Conservation (phyloP, 2,113 vertebrate species). For the Pelmatolapia mariae region DNA sequence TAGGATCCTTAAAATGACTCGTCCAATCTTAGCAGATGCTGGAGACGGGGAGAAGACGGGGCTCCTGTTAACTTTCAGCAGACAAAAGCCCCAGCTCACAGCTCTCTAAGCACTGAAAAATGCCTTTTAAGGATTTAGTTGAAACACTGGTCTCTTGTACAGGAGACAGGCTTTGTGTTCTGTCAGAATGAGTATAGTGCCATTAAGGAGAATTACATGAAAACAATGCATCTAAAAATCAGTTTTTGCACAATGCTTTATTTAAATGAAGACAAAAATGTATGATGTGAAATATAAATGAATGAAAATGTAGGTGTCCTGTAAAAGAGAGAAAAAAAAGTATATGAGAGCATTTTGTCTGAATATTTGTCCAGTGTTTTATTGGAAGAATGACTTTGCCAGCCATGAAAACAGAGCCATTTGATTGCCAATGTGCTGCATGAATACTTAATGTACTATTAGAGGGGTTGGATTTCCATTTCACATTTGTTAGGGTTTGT, state of each 20-base stretch:
- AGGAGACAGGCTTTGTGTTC: not conserved
- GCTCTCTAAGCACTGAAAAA: not conserved
- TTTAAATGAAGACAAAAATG: not conserved
- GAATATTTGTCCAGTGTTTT: not conserved
- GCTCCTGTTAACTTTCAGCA: not conserved
- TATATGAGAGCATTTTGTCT: not conserved
- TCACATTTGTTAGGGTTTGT: slow-evolving; percentile 39
- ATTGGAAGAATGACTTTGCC: slow-evolving; percentile 6
- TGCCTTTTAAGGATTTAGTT: not conserved
- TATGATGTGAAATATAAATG: not conserved
- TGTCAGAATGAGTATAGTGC: not conserved
- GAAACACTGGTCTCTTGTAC: not conserved
- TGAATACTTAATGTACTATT: slow-evolving; percentile 59
- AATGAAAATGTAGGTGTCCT: not conserved
- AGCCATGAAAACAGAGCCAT: slow-evolving; percentile 8
- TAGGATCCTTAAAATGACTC: not conserved
- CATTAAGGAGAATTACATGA: not conserved
- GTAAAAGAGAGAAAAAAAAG: not conserved
- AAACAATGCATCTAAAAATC: not conserved
- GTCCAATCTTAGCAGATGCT: not conserved
- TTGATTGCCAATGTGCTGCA: slow-evolving; percentile 43
- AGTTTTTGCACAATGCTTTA: not conserved
- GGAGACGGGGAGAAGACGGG: not conserved
- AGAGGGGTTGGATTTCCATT: slow-evolving; percentile 16
- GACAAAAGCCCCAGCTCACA: not conserved